Evolutionary conservation across 2,113 vertebrate genomes (phyloP).

Genomic region (Spizaetus ornatus): DNA sequence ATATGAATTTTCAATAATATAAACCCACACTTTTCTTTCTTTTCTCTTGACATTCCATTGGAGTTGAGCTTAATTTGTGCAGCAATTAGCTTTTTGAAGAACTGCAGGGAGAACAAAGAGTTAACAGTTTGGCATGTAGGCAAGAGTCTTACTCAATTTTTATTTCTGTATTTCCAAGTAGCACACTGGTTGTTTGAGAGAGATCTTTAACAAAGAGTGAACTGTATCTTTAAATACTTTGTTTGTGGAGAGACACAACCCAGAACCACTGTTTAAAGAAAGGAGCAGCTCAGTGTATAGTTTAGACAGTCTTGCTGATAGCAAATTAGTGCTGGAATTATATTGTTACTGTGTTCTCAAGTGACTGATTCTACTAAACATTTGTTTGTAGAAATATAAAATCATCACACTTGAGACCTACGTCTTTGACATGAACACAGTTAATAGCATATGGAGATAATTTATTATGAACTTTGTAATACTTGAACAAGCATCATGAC

Average conservation of each 20-base stretch:
- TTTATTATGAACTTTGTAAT: constrained; percentile 14
- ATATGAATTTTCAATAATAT: background rate
- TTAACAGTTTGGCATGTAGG: background rate
- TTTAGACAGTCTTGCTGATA: background rate
- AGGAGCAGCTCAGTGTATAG: background rate
- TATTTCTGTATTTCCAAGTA: background rate
- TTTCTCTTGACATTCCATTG: background rate
- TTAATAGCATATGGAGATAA: background rate
- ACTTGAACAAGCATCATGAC: constrained; percentile 1
- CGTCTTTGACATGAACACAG: background rate
- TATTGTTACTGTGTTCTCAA: background rate
- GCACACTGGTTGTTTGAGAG: background rate
- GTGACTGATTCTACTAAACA: background rate
- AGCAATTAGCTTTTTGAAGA: background rate
- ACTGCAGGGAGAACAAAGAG: background rate
- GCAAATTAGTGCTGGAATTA: background rate
- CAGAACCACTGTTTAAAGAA: background rate
- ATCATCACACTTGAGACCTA: background rate
- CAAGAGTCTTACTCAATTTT: background rate
- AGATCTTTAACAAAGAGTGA: background rate
- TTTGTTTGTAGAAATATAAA: background rate
- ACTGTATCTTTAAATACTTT: background rate
- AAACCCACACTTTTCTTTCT: background rate
- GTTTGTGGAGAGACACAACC: background rate
- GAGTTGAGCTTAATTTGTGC: background rate